Evolutionary conservation across 2,888 invertebrate species (phyloP).

Genomic region (Ophion ventricosus): DNA sequence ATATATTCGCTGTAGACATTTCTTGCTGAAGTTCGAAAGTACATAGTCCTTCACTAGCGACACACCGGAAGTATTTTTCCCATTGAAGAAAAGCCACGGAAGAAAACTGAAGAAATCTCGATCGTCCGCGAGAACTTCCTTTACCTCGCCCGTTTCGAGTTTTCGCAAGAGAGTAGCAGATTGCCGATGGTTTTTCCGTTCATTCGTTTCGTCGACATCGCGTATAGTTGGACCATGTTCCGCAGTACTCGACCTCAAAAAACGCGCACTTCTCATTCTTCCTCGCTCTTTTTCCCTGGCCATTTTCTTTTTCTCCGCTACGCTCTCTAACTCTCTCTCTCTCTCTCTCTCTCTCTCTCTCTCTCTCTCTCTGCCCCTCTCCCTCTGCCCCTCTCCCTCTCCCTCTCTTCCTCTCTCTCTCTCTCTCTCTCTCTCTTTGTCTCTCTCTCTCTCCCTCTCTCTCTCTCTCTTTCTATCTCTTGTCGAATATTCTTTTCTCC

Average conservation of each 20-base stretch:
- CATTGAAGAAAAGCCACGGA: slow-evolving; percentile 42
- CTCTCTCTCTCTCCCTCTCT: slow-evolving; percentile 10
- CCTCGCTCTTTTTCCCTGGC: background rate
- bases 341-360: slow-evolving; percentile 7
- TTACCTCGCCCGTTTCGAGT: background rate
- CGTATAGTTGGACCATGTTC: slow-evolving; percentile 47
- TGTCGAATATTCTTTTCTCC: slow-evolving; percentile 37
- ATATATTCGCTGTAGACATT: background rate
- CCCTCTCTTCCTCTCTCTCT: slow-evolving; percentile 10
- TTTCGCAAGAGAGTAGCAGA: slow-evolving; percentile 56
- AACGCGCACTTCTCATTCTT: slow-evolving; percentile 46
- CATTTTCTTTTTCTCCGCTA: slow-evolving; percentile 2
- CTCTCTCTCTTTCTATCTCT: background rate
- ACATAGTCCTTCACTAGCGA: background rate
- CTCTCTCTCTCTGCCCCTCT: slow-evolving; percentile 12
- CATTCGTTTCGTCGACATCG: slow-evolving; percentile 59
- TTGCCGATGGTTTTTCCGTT: slow-evolving; percentile 60
- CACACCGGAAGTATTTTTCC: slow-evolving; percentile 51
- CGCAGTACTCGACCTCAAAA: slow-evolving; percentile 62
- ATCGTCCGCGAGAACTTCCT: slow-evolving; percentile 43
- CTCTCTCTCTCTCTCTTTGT: slow-evolving; percentile 14
- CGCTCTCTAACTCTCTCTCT: background rate
- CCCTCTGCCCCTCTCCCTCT: slow-evolving; percentile 11
- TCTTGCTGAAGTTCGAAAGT: background rate
- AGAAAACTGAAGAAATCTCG: slow-evolving; percentile 52